Evolutionary conservation across 2,888 invertebrate genomes (phyloP), one percentile per base, ranked within the genome.

Genomic region (Copidosoma aretas): DNA sequence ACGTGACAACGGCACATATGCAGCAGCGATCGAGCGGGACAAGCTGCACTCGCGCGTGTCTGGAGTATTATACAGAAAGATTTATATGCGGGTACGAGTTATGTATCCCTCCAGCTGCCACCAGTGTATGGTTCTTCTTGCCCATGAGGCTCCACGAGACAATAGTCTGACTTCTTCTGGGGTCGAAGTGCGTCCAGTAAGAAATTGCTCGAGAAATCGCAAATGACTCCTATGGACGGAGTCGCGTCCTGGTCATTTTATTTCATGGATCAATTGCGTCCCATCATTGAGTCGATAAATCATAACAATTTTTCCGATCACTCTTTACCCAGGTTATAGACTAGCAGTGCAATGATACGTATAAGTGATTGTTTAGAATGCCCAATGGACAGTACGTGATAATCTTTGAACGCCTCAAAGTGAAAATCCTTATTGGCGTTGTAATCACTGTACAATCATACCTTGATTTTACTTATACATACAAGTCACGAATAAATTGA

Each of bases 21-120:
- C n/a, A 32, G 8, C 32, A 5, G 32, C 8, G 32, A 8, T 5
- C 32, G 32, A 32, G 32, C 32, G 8, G 41, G 62, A 71, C 62
- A 39, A 60, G 60, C 70, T 73, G 68, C 74, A 72, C 71, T 80
- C 77, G 77, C 77, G 77, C 74, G 78, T 46, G 15, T 76, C 76
- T 66, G 46, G n/a, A n/a, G n/a, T n/a, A 8, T 32, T 32, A 32
- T 32, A 32, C 15, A 1, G 66, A 75, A 77, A 80, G n/a, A n/a
- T n/a, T 80, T 80, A 77, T n/a, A 79, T 80, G 76, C 76, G 74
- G 72, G 75, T 69, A 71, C 75, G 69, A 72, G 65, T 78, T 79
- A 79, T 80, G 73, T 77, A 80, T 79, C 76, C 77, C 75, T 74
- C 75, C 77, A 77, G 75, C 76, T 78, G 78, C 76, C 79, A 75